Evolutionary conservation across 2,797 vertebrate genomes (phyloP), one percentile per base, ranked within the genome.

Genomic region (Cossypha heuglini): DNA sequence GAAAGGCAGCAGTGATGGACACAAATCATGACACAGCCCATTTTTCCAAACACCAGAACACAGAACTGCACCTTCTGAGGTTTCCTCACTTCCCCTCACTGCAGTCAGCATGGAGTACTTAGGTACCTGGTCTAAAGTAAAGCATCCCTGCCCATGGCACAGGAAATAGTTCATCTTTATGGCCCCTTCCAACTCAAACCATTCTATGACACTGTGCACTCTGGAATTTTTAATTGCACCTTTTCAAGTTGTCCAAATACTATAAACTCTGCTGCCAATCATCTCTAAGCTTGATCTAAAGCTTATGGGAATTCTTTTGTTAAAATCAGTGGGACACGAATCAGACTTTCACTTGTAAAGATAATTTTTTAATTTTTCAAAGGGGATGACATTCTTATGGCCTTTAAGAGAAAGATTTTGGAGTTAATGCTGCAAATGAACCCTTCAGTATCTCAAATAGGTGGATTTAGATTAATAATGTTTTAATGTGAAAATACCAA

Each of bases 1-100:
- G 11, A 38, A 24, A 78, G 48, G 55, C 54, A 72, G 46, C 22
- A 78, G 3, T 2, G 33, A 54, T 10, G 51, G 33, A 58, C 28
- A 81, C 4, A 40, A 37, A 14, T 10, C 19, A 37, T 15, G 5
- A 6, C 0, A 16, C 1, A 42, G 1, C 4, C 25, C 22, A 0
- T 46, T 37, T 28, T 71, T 55, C 31, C 3, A 11, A 68, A 28
- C 16, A 58, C 6, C 42, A 45, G 28, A 42, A 52, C 4, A 15
- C 0, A 4, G n/a, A n/a, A 15, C 2, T 4, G 21, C 28, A 66
- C 17, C 37, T 33, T 7, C 48, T 22, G 22, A 66, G 46, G 14
- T 29, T 79, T 24, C 49, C 51, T 43, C n/a, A 16, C 35, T 46
- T 43, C 45, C 12, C 10, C 35, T 78, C 51, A 8, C 4, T 40